These are phyloP conservation scores for Tethea ocularis DNA, from an alignment of 2,888 invertebrate species.

Conservation along the genomic window DNA sequence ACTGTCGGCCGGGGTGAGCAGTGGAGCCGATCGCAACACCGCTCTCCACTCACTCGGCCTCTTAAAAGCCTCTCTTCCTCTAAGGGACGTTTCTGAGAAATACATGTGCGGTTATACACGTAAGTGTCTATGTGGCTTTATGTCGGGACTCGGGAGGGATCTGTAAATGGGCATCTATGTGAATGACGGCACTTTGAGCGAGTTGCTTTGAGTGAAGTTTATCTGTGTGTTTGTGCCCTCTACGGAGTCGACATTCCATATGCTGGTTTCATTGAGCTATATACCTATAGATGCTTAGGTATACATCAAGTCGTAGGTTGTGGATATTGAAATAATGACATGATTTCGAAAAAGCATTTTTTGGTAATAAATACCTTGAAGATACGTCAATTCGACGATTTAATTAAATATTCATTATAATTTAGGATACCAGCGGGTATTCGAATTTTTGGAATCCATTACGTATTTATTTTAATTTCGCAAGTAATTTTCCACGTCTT, in stretches of 20 bases:
- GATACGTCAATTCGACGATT: not conserved
- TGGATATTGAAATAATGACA: not conserved
- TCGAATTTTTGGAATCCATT: not conserved
- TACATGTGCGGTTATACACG: conserved; percentile 63
- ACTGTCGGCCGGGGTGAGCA: conserved; percentile 83
- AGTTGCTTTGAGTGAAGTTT: conserved; percentile 33
- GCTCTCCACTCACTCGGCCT: conserved; percentile 80
- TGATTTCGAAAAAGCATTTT: not conserved
- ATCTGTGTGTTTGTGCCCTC: conserved; percentile 15
- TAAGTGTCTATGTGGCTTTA: conserved; percentile 65
- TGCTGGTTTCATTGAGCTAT: not conserved
- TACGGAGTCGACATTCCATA: not conserved
- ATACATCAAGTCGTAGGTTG: not conserved
- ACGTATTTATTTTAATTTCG: not conserved
- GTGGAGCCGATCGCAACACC: conserved; percentile 81
- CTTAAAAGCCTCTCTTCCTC: conserved; percentile 75
- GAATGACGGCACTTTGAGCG: conserved; percentile 37
- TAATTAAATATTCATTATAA: not conserved
- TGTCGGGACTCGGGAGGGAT: conserved; percentile 35
- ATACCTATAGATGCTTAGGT: not conserved
- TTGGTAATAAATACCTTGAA: not conserved
- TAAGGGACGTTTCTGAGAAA: conserved; percentile 67
- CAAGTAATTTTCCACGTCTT: not conserved
- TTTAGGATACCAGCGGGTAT: not conserved
- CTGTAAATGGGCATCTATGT: conserved; percentile 53